Conservation (phyloP, 1,140 invertebrate species). For the Anadara kagoshimensis region DNA sequence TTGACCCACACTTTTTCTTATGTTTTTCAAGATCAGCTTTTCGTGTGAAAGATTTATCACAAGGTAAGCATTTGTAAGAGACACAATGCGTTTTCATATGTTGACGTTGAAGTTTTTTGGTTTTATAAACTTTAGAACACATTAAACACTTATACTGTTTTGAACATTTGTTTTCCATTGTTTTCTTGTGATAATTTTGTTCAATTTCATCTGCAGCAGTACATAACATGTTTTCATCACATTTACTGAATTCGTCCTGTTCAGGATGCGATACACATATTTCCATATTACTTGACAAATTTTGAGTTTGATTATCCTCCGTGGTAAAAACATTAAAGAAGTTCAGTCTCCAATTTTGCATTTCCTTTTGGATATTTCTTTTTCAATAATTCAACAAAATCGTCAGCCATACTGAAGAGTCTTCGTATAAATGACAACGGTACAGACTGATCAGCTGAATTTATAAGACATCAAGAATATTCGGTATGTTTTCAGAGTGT, state of each 20-base stretch:
- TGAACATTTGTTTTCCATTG: not conserved
- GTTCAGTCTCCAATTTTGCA: not conserved
- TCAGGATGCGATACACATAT: not conserved
- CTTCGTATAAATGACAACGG: too few relatives aligned
- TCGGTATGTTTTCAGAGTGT: too few relatives aligned
- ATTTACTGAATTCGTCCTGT: not conserved
- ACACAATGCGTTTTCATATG: conserved; percentile 3
- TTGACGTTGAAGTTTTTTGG: not conserved
- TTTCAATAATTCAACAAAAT: not conserved
- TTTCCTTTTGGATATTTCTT: conserved; percentile 1
- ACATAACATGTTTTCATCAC: conserved; percentile 1
- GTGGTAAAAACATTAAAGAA: not conserved
- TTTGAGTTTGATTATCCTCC: conserved; percentile 5
- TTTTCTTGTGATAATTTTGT: not conserved
- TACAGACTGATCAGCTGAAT: too few relatives aligned
- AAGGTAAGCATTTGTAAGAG: not conserved
- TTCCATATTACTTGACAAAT: conserved; percentile 10
- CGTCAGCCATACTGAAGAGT: not conserved
- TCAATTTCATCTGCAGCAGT: conserved; percentile 1
- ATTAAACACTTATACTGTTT: conserved; percentile 5
- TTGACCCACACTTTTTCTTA: conserved; percentile 1
- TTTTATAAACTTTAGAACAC: conserved; percentile 6
- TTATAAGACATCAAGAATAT: too few relatives aligned
- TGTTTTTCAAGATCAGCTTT: conserved; percentile 1
- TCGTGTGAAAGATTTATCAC: conserved; percentile 7